These are phyloP conservation scores for Sakesphorus luctuosus DNA, from an alignment of 2,113 vertebrate species.

Conservation along the genomic window DNA sequence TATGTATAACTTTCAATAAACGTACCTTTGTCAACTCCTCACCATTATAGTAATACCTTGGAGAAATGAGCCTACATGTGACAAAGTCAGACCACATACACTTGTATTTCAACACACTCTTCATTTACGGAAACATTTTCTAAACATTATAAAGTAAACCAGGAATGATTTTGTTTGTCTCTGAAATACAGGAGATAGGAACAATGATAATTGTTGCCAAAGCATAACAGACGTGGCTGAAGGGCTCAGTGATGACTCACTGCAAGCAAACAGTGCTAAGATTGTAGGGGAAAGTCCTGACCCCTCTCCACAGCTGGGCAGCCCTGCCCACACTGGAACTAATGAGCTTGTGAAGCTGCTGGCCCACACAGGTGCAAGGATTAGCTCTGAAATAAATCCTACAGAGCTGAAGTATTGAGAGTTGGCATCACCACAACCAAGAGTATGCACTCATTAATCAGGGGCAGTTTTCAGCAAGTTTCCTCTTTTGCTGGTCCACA, in stretches of 20 bases:
- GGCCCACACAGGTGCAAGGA: slow-evolving; percentile 17
- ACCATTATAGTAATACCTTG: neutral
- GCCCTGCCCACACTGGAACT: neutral
- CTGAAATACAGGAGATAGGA: neutral
- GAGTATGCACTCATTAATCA: neutral
- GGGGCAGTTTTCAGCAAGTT: slow-evolving; percentile 12
- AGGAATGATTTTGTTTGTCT: neutral
- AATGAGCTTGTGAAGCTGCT: neutral
- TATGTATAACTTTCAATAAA: slow-evolving; percentile 19
- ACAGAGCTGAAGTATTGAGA: neutral
- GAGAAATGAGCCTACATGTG: neutral
- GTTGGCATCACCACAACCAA: neutral
- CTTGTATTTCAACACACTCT: neutral
- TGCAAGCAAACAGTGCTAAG: neutral
- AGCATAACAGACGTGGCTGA: neutral
- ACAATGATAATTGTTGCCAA: neutral
- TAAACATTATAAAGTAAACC: neutral
- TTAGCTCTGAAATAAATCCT: slow-evolving; percentile 20
- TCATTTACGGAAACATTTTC: neutral
- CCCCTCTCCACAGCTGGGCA: neutral
- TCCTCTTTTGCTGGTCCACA: neutral
- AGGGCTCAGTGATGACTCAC: neutral
- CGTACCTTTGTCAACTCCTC: neutral
- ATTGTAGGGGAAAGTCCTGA: neutral
- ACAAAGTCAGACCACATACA: neutral